Evolutionary conservation across 2,113 vertebrate species (phyloP).

Genomic region (Catagonus wagneri): DNA sequence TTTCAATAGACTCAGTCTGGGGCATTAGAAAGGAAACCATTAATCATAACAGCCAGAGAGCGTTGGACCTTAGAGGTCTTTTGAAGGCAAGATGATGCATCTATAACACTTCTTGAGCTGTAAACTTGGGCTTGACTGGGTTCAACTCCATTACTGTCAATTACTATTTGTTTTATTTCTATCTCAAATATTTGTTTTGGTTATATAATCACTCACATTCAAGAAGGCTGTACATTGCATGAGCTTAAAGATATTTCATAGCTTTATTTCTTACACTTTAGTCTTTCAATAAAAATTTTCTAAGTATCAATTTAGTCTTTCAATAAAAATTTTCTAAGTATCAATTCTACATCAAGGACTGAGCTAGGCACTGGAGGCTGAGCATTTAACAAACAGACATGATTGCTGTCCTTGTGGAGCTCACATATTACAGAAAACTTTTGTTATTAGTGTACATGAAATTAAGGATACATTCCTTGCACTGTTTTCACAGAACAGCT

Average conservation of each 20-base stretch:
- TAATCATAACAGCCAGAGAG: not conserved
- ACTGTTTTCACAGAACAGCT: not conserved
- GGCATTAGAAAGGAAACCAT: not conserved
- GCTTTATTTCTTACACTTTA: not conserved
- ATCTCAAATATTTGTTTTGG: not conserved
- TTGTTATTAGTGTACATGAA: not conserved
- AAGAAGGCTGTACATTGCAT: not conserved
- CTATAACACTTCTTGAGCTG: not conserved
- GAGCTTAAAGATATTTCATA: conserved; percentile 6
- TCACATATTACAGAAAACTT: not conserved
- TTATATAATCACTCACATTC: not conserved
- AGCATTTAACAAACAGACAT: not conserved
- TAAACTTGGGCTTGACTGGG: not conserved
- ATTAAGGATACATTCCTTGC: not conserved
- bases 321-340: conserved; percentile 26
- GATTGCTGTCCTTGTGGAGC: not conserved
- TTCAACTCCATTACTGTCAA: not conserved
- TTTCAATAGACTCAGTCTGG: not conserved
- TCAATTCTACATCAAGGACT: not conserved
- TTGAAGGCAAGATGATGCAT: not conserved
- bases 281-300: conserved; percentile 40
- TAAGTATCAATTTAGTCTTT: conserved; percentile 34
- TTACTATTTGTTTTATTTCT: conserved; percentile 1
- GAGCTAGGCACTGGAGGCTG: not conserved
- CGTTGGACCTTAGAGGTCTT: not conserved